Conservation (phyloP, 2,888 invertebrate species). For the Pharmacophagus antenor region DNA sequence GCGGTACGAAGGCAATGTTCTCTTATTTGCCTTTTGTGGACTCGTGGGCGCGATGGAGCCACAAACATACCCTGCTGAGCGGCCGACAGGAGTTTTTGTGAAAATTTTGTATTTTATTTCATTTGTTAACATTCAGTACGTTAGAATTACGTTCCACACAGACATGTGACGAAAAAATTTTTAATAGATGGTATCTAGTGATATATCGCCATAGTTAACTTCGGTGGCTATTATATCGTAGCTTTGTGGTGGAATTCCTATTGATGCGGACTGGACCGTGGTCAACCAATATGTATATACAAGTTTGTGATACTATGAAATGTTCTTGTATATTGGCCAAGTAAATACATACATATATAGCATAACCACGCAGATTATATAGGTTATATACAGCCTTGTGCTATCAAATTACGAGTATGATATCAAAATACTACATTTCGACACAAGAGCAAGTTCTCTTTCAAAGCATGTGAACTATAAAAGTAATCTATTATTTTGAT, state of each 20-base stretch:
- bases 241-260: conserved; percentile 52
- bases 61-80: conserved; percentile 77
- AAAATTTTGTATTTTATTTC: conserved; percentile 76
- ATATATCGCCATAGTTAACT: conserved; percentile 65
- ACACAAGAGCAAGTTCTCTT: too few relatives aligned
- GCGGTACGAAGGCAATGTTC: conserved; percentile 62
- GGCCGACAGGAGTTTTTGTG: conserved; percentile 65
- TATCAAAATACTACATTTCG: too few relatives aligned
- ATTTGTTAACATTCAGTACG: conserved; percentile 61
- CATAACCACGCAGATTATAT: background rate
- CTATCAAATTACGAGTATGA: too few relatives aligned
- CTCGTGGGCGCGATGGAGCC: conserved; percentile 79
- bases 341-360: background rate
- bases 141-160: conserved; percentile 50
- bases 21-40: conserved; percentile 79
- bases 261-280: conserved; percentile 38
- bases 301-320: conserved; percentile 3
- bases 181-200: conserved; percentile 69
- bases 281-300: conserved; percentile 34
- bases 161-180: conserved; percentile 51
- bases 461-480: too few relatives aligned
- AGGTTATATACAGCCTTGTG: background rate
- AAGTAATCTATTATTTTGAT: too few relatives aligned
- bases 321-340: background rate
- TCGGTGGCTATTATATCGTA: conserved; percentile 54